These are phyloP conservation scores for Oriolus oriolus DNA, from an alignment of 2,113 vertebrate species.

Conservation along the genomic window DNA sequence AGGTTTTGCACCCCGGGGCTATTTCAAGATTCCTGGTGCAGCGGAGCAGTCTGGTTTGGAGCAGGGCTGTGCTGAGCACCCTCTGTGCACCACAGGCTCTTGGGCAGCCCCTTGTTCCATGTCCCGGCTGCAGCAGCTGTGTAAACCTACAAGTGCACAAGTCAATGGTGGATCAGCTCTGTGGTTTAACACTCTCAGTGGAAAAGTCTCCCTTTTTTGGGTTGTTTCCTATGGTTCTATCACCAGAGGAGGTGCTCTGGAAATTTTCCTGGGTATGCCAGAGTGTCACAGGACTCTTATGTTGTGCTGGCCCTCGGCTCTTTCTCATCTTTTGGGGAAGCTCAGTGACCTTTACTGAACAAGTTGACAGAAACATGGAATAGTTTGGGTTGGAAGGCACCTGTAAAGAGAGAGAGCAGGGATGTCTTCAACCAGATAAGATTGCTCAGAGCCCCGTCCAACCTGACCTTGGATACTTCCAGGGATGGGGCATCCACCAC, in stretches of 20 bases:
- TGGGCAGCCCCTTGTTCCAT: background rate
- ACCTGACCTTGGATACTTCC: background rate
- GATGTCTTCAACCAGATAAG: background rate
- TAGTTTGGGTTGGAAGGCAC: background rate
- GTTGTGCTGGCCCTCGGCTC: background rate
- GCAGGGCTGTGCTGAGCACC: background rate
- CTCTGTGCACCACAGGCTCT: background rate
- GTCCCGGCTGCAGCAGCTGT: background rate
- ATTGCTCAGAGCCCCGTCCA: background rate
- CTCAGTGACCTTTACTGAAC: background rate
- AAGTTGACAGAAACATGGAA: background rate
- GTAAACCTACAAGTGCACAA: background rate
- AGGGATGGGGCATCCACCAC: background rate
- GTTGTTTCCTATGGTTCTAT: background rate
- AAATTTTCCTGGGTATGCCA: background rate
- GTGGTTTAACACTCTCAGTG: background rate
- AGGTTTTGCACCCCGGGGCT: background rate
- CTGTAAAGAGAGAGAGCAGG: background rate
- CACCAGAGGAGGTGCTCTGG: background rate
- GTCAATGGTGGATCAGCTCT: too few species aligned
- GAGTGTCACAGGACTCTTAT: background rate
- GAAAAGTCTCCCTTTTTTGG: background rate
- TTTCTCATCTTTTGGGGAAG: background rate
- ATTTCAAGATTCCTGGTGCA: background rate
- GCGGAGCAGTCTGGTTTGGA: background rate